Percentiles rank a stretch among this genome's conserved stretches.
These are phyloP conservation scores for Oryzias celebensis DNA, from an alignment of 2,113 vertebrate genomes.

Conservation along the genomic window DNA sequence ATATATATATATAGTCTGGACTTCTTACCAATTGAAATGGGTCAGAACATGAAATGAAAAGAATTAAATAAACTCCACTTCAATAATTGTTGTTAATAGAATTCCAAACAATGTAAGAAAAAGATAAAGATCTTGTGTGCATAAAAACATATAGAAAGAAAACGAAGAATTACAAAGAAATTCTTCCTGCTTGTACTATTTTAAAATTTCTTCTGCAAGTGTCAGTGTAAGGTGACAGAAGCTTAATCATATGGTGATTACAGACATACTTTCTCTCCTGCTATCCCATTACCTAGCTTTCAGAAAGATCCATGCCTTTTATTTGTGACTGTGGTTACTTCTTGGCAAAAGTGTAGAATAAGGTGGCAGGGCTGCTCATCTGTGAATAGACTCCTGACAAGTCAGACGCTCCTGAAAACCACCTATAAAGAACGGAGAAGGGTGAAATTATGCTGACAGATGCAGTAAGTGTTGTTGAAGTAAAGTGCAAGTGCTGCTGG, in stretches of 20 bases:
- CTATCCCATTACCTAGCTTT: slow-evolving; percentile 16
- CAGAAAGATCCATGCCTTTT: slow-evolving; percentile 17
- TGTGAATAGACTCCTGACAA: slow-evolving; percentile 64
- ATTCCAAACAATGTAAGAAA: no score
- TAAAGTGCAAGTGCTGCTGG: slow-evolving; percentile 46
- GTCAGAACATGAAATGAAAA: no score
- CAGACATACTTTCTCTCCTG: slow-evolving; percentile 12
- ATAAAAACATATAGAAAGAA: no score
- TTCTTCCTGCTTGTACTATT: no score
- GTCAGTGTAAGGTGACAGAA: no score
- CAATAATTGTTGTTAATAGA: no score
- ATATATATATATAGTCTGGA: no score
- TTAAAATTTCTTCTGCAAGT: no score
- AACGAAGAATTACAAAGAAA: no score
- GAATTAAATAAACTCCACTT: no score
- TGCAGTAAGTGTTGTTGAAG: slow-evolving; percentile 58
- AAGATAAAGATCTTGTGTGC: no score
- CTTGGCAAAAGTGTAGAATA: slow-evolving; percentile 22
- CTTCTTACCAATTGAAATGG: no score
- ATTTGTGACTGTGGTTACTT: slow-evolving; percentile 38
- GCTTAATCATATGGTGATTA: slow-evolving; percentile 31
- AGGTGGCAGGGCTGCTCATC: slow-evolving; percentile 26
- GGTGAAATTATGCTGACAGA: slow-evolving; percentile 65
- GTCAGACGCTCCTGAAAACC: slow-evolving; percentile 52
- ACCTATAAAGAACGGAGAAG: slow-evolving; percentile 56